phyloP scores from a whole-genome alignment of 2,888 invertebrate species.

The Drosophila cognata region DNA sequence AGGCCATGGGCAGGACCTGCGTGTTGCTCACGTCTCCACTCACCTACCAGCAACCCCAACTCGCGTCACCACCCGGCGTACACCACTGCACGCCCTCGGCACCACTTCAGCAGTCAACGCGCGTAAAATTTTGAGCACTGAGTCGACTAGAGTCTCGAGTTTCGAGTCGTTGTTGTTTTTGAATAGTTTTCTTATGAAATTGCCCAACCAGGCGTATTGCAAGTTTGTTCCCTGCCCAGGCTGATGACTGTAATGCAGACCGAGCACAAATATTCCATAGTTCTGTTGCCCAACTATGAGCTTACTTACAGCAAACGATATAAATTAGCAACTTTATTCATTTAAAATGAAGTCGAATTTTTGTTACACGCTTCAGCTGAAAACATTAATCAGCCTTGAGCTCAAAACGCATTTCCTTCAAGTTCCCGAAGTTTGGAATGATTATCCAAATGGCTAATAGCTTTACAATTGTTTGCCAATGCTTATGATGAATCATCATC shows the following conservation, averaged over 20 bases:
- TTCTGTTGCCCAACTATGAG: constrained; percentile 29
- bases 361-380: neutral
- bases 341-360: neutral
- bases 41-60: neutral
- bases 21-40: constrained; percentile 11
- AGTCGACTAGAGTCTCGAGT: constrained; percentile 48
- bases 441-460: neutral
- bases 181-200: constrained; percentile 43
- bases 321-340: constrained; percentile 18
- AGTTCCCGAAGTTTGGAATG: neutral
- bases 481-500: neutral
- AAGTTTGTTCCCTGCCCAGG: constrained; percentile 22
- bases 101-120: constrained; percentile 72
- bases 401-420: neutral
- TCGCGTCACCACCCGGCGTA: neutral
- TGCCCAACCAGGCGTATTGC: constrained; percentile 51
- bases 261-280: constrained; percentile 19
- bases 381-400: neutral
- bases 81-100: neutral
- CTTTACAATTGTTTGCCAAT: neutral
- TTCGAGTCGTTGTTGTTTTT: constrained; percentile 24
- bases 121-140: constrained; percentile 75
- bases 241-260: constrained; percentile 32
- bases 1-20: constrained; percentile 54
- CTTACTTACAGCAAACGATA: constrained; percentile 7